Conservation (phyloP, 2,888 invertebrate species). For the Stenoptilia bipunctidactyla region DNA sequence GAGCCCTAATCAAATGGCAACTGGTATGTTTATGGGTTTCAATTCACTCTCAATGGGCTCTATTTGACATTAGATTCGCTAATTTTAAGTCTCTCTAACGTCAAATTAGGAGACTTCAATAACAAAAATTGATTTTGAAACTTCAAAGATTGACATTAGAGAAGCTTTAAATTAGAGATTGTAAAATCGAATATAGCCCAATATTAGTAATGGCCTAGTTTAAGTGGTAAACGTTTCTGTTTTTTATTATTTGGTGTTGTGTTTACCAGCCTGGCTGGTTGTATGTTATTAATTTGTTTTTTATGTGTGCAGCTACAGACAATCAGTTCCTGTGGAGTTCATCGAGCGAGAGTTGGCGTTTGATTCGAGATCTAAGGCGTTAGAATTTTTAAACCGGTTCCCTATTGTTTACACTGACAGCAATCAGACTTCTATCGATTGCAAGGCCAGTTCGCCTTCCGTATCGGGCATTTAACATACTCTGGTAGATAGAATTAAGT, state of each 20-base stretch:
- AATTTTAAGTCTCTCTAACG: no score
- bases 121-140: no score
- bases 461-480: slow-evolving; percentile 70
- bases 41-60: no score
- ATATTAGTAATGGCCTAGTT: no score
- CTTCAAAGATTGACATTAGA: no score
- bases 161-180: no score
- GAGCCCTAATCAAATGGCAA: no score
- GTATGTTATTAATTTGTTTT: slow-evolving; percentile 46
- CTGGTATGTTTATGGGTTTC: no score
- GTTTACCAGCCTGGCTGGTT: slow-evolving; percentile 31
- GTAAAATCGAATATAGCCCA: no score
- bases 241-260: not conserved
- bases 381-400: slow-evolving; percentile 89
- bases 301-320: slow-evolving; percentile 90
- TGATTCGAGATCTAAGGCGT: slow-evolving; percentile 84
- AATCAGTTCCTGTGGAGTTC: slow-evolving; percentile 88
- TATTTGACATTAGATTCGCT: no score
- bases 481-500: slow-evolving; percentile 33
- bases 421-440: slow-evolving; percentile 85
- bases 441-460: slow-evolving; percentile 82
- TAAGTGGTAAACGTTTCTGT: no score
- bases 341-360: slow-evolving; percentile 91
- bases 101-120: no score
- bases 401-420: slow-evolving; percentile 80